Evolutionary conservation across 2,113 vertebrate species (phyloP).

Genomic region (Seriola aureovittata): DNA sequence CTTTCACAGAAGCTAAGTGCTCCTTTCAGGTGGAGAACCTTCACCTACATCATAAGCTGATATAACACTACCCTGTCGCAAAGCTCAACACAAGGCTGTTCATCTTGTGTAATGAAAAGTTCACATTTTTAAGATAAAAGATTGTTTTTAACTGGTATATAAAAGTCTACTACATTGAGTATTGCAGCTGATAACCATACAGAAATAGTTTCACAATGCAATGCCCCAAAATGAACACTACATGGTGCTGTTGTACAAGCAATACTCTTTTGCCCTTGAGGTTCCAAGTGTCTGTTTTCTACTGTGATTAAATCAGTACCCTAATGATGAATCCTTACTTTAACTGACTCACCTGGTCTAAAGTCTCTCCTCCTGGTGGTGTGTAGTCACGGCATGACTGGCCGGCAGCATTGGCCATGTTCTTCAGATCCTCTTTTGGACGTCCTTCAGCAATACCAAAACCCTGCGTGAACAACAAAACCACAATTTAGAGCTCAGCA

Average conservation of each 20-base stretch:
- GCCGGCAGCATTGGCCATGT: slow-evolving; percentile 92
- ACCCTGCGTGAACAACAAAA: slow-evolving; percentile 80
- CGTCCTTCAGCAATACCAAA: slow-evolving; percentile 92
- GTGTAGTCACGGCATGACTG: slow-evolving; percentile 90
- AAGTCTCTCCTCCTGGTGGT: slow-evolving; percentile 93
- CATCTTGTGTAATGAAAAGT: not conserved
- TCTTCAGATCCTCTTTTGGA: slow-evolving; percentile 89
- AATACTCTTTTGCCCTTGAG: not conserved
- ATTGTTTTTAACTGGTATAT: not conserved
- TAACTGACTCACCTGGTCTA: slow-evolving; percentile 88
- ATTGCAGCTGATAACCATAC: not conserved
- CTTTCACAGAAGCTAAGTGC: no score
- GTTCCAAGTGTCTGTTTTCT: not conserved
- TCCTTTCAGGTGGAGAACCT: no score
- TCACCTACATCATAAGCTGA: not conserved
- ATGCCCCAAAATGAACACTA: slow-evolving; percentile 22
- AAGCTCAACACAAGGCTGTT: not conserved
- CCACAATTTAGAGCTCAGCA: not conserved
- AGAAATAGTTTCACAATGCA: slow-evolving; percentile 5
- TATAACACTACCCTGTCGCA: not conserved
- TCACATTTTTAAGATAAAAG: not conserved
- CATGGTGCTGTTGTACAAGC: slow-evolving; percentile 26
- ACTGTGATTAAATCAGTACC: not conserved
- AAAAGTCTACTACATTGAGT: not conserved
- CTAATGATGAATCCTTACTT: not conserved